Evolutionary conservation across 2,888 invertebrate genomes (phyloP), one percentile per base, ranked within the genome.

Genomic region (Syrphus vitripennis): DNA sequence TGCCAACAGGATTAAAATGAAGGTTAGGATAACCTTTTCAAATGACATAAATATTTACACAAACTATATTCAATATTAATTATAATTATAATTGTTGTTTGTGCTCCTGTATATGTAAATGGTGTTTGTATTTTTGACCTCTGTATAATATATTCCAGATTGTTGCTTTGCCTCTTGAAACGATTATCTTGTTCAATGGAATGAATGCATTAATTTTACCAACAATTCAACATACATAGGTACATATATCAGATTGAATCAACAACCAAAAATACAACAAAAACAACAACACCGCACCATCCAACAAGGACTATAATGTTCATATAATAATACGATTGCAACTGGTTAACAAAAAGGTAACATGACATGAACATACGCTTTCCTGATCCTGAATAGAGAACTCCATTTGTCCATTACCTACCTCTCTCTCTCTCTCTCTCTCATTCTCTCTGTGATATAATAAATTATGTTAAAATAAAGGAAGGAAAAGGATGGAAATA

Each of bases 161-260:
- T 83, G 80, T 65, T 70, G 65, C 40, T 59, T 31, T 61, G 83
- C 61, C 83, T 70, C 82, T 74, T 82, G 53, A 86, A 86, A 86
- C 77, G 82, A 86, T 86, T 86, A 86, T 86, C 86, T 55, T 86
- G 86, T 86, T 86, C 82, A 86, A 77, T 81, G 55, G 34, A 72
- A 77, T 86, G 77, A 82, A 82, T 86, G 77, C 74, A 86, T 77
- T 86, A 82, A 82, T 70, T 69, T 63, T 61, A 63, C 42, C 59
- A 77, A 45, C 48, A 71, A 5, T n/a, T n/a, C 48, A 21, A 50
- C 50, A 50, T 50, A n/a, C n/a, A n/a, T n/a, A n/a, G n/a, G n/a
- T n/a, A n/a, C n/a, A n/a, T 24, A 55, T 55, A 78, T 72, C 74
- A 61, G 45, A 24, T 63, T 34, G 34, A 31, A 74, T 74, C 83